These are phyloP conservation scores for Paratrypauchen microcephalus DNA, from an alignment of 2,797 vertebrate species.

Conservation along the genomic window DNA sequence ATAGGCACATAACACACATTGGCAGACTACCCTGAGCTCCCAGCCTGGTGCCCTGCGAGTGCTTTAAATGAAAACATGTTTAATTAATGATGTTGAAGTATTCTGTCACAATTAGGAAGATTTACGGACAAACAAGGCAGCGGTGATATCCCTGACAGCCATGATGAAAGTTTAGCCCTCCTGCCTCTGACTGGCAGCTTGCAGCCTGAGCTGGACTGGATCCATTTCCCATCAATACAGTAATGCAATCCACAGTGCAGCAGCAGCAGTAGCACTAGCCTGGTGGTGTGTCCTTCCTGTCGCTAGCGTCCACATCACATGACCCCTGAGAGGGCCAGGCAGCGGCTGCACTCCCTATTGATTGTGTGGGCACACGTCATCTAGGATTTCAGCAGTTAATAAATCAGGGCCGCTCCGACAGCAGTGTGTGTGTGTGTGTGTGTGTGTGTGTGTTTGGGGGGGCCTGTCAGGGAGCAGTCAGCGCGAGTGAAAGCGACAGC, in stretches of 20 bases:
- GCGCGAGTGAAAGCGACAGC: slow-evolving; percentile 71
- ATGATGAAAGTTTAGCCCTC: slow-evolving; percentile 89
- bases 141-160: slow-evolving; percentile 94
- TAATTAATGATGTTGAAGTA: slow-evolving; percentile 98
- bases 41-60: slow-evolving; percentile 77
- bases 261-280: slow-evolving; percentile 16
- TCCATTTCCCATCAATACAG: slow-evolving; percentile 86
- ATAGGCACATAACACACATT: slow-evolving; percentile 34
- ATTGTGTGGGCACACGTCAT: slow-evolving; percentile 75
- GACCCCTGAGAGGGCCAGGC: slow-evolving; percentile 62
- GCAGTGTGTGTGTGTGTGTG: slow-evolving; percentile 6
- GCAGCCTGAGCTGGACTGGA: slow-evolving; percentile 76
- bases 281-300: slow-evolving; percentile 53
- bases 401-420: slow-evolving; percentile 74
- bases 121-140: slow-evolving; percentile 94
- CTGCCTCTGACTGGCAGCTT: slow-evolving; percentile 87
- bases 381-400: slow-evolving; percentile 76
- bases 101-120: slow-evolving; percentile 98
- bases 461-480: slow-evolving; percentile 76
- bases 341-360: slow-evolving; percentile 68
- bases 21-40: slow-evolving; percentile 59
- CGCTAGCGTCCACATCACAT: slow-evolving; percentile 60
- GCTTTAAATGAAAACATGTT: slow-evolving; percentile 94
- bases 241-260: slow-evolving; percentile 79
- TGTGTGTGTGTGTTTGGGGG: slow-evolving; percentile 57